A percentile compares a stretch with the other conserved stretches of the same genome.
phyloP scores from a whole-genome alignment of 2,888 invertebrate genomes.

The Polyploca ridens region DNA sequence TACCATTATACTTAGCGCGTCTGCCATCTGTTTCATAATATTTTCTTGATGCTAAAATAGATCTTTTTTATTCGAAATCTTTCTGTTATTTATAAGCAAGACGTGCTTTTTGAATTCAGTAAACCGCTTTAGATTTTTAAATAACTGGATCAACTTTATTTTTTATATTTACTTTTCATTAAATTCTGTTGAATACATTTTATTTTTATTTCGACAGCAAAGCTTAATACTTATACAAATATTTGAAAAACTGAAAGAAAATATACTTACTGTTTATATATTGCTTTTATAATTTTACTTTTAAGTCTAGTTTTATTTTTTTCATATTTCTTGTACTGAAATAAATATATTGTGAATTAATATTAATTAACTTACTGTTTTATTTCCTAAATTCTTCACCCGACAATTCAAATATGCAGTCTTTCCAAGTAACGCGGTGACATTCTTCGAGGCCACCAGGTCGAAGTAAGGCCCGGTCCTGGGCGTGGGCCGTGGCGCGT shows the following conservation, averaged over 20 bases:
- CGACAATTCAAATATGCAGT: slow-evolving; percentile 95
- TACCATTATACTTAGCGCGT: slow-evolving; percentile 4
- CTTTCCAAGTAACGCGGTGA: slow-evolving; percentile 93
- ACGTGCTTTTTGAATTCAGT: not conserved
- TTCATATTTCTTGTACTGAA: too few species aligned
- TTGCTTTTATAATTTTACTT: too few species aligned
- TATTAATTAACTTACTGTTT: slow-evolving; percentile 95
- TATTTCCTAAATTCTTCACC: slow-evolving; percentile 95
- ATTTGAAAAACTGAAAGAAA: too few species aligned
- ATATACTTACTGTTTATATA: slow-evolving; percentile 86
- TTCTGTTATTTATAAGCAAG: not conserved
- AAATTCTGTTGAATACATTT: too few species aligned
- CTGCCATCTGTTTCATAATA: slow-evolving; percentile 1
- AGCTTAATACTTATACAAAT: too few species aligned
- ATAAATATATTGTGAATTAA: not conserved
- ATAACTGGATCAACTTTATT: too few species aligned
- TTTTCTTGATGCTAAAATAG: not conserved
- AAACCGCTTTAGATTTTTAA: too few species aligned
- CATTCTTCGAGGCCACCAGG: slow-evolving; percentile 88
- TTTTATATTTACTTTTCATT: too few species aligned
- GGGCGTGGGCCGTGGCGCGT: slow-evolving; percentile 75
- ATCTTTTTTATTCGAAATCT: not conserved
- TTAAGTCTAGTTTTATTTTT: too few species aligned
- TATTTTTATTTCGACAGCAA: too few species aligned
- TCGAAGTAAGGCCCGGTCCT: slow-evolving; percentile 91